These are phyloP conservation scores for Nematolebias whitei DNA, from an alignment of 2,113 vertebrate genomes.

Conservation along the genomic window DNA sequence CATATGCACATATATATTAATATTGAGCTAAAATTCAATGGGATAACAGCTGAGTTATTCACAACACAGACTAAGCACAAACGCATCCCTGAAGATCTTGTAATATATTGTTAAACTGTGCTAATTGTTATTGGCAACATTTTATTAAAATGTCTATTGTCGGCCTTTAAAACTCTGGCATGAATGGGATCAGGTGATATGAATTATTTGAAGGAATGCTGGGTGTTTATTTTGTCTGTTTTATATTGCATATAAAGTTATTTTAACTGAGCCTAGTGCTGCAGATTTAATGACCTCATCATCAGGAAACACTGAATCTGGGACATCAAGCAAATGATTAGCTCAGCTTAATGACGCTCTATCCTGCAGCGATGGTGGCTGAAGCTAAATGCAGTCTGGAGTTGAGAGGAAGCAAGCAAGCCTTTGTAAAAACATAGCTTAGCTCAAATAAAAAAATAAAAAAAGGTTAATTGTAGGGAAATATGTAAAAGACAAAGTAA, in stretches of 20 bases:
- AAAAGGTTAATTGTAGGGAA: not conserved
- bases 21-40: too few species aligned
- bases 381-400: not conserved
- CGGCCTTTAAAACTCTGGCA: too few species aligned
- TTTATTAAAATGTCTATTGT: too few species aligned
- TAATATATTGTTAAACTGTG: too few species aligned
- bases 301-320: slow-evolving; percentile 38
- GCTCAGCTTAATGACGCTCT: slow-evolving; percentile 28
- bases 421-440: not conserved
- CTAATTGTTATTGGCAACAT: too few species aligned
- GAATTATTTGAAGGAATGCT: not conserved
- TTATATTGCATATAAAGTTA: not conserved
- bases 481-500: not conserved
- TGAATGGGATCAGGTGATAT: too few species aligned
- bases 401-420: not conserved
- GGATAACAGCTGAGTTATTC: too few species aligned
- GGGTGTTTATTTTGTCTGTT: not conserved
- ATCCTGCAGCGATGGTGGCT: not conserved
- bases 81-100: too few species aligned
- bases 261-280: not conserved
- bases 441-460: not conserved
- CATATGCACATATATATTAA: too few species aligned
- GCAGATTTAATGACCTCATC: not conserved
- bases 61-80: too few species aligned
- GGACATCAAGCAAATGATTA: slow-evolving; percentile 48